Percentiles rank a stretch among this genome's conserved stretches.
Conservation (phyloP, 2,888 invertebrate species). For the Tetheella fluctuosa region DNA sequence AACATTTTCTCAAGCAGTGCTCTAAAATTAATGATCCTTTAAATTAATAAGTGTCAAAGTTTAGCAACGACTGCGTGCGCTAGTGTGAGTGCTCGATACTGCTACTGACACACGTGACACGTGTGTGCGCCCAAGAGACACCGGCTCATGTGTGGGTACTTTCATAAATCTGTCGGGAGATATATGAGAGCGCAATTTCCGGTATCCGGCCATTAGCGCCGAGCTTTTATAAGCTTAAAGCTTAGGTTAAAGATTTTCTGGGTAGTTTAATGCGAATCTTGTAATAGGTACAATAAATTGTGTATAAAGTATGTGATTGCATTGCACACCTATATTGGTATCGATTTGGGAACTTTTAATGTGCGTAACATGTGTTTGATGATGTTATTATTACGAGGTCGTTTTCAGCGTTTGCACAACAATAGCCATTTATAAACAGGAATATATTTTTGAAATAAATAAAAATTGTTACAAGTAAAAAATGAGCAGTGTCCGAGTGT, state of each 20-base stretch:
- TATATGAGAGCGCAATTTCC: slow-evolving; percentile 96
- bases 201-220: slow-evolving; percentile 93
- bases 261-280: slow-evolving; percentile 85
- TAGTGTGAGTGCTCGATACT: slow-evolving; percentile 45
- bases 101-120: slow-evolving; percentile 31
- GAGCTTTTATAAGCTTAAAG: slow-evolving; percentile 87
- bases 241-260: slow-evolving; percentile 85
- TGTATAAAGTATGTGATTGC: slow-evolving; percentile 84
- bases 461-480: slow-evolving; percentile 64
- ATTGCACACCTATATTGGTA: slow-evolving; percentile 67
- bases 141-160: slow-evolving; percentile 87
- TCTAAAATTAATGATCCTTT: slow-evolving; percentile 75
- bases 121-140: slow-evolving; percentile 74
- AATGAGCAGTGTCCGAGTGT: slow-evolving; percentile 81
- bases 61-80: slow-evolving; percentile 49
- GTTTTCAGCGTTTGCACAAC: neutral
- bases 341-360: slow-evolving; percentile 82
- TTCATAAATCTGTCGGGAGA: slow-evolving; percentile 95
- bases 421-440: neutral
- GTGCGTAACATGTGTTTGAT: slow-evolving; percentile 79
- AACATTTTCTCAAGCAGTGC: slow-evolving; percentile 53
- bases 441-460: slow-evolving; percentile 43
- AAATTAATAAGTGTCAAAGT: slow-evolving; percentile 82
- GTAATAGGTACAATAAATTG: slow-evolving; percentile 84
- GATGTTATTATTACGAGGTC: slow-evolving; percentile 30